A percentile compares a stretch with the other conserved stretches of the same genome.
Evolutionary conservation across 2,888 invertebrate species (phyloP).

Genomic region (Pollenia labialis): DNA sequence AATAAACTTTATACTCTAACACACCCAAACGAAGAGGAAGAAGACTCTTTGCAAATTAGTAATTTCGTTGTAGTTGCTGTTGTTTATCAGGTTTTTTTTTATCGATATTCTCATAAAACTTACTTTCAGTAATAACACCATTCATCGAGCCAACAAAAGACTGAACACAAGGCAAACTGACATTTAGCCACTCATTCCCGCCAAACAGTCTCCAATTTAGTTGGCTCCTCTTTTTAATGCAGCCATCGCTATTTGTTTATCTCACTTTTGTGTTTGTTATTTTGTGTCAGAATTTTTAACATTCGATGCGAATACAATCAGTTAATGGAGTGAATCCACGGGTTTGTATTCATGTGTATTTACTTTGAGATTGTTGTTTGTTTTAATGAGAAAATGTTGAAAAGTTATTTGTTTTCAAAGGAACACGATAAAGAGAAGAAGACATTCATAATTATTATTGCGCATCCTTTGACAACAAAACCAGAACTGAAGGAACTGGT

Average conservation of each 20-base stretch:
- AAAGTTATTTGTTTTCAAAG: slow-evolving; percentile 33
- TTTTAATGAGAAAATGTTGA: slow-evolving; percentile 16
- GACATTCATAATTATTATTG: slow-evolving; percentile 36
- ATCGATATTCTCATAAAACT: neutral
- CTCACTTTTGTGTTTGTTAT: slow-evolving; percentile 7
- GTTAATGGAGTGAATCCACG: slow-evolving; percentile 50
- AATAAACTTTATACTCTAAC: slow-evolving; percentile 29
- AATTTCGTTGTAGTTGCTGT: slow-evolving; percentile 8
- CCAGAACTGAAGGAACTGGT: slow-evolving; percentile 16
- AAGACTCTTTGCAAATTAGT: slow-evolving; percentile 37
- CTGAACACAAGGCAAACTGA: neutral
- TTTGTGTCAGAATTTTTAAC: slow-evolving; percentile 47
- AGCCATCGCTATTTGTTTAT: slow-evolving; percentile 18
- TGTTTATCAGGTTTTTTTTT: neutral
- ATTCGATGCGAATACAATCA: slow-evolving; percentile 63
- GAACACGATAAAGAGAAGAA: neutral
- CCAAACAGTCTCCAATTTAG: slow-evolving; percentile 49
- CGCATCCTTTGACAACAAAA: slow-evolving; percentile 28
- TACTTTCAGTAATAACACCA: slow-evolving; percentile 32
- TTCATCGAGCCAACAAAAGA: neutral
- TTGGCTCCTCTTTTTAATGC: slow-evolving; percentile 28
- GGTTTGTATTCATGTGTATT: neutral
- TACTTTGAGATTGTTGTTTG: neutral
- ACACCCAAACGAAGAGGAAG: neutral
- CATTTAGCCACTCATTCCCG: slow-evolving; percentile 8